Conservation (phyloP, 2,113 vertebrate genomes). For the Craseonycteris thonglongyai region DNA sequence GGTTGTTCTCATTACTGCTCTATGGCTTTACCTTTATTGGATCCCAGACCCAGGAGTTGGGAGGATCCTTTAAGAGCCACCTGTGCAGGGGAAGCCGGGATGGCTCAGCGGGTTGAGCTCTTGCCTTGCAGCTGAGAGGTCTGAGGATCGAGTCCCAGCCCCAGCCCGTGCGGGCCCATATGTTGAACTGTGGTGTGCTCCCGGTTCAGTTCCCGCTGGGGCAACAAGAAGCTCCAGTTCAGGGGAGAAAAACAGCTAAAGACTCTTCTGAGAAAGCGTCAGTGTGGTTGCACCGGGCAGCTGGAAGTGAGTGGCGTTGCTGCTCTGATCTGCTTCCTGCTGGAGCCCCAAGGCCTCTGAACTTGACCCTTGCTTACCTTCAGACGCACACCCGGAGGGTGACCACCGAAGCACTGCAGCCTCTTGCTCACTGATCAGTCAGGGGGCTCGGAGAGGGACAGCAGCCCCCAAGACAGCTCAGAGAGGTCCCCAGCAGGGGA, state of each 20-base stretch:
- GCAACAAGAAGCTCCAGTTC: not conserved
- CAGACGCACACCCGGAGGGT: not conserved
- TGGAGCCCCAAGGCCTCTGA: not conserved
- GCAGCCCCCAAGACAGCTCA: not conserved
- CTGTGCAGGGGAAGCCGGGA: too few relatives aligned
- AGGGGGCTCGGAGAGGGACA: not conserved
- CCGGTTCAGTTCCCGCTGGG: too few relatives aligned
- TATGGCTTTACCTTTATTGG: not conserved
- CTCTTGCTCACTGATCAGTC: not conserved
- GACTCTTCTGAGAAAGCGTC: not conserved
- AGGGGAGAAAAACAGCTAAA: not conserved
- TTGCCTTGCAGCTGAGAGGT: too few relatives aligned
- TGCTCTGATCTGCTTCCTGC: not conserved
- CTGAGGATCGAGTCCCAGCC: too few relatives aligned
- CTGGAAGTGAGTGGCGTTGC: rapidly evolving
- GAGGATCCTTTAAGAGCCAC: not conserved
- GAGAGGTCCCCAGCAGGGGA: not conserved
- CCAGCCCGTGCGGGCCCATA: too few relatives aligned
- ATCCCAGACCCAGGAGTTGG: not conserved
- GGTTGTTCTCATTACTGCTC: not conserved
- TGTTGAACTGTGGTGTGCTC: too few relatives aligned
- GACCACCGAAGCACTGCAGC: not conserved
- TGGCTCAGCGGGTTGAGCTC: too few relatives aligned
- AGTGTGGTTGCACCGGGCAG: not conserved
- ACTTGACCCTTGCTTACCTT: not conserved